Percentiles rank a stretch among this genome's conserved stretches.
Evolutionary conservation across 2,113 vertebrate genomes (phyloP).

Genomic region (Porphyrio hochstetteri): DNA sequence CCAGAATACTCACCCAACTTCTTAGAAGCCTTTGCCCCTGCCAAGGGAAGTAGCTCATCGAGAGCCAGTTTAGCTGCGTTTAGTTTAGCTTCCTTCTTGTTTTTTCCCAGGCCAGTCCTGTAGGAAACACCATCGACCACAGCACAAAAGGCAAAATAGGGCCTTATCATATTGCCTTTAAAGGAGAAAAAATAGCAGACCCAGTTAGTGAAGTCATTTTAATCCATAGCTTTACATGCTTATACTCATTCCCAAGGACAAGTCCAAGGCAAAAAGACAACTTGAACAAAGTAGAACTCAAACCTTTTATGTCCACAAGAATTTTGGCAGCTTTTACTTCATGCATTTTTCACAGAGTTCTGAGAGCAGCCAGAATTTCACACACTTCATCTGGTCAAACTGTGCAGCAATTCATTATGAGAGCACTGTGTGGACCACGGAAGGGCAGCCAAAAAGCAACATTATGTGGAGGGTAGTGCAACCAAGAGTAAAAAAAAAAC

Average conservation of each 20-base stretch:
- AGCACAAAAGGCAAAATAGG: constrained; percentile 92
- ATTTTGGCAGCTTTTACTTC: fast-evolving
- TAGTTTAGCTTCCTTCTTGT: constrained; percentile 87
- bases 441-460: background rate
- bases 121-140: constrained; percentile 87
- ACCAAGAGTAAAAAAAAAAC: background rate
- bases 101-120: constrained; percentile 87
- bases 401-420: background rate
- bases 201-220: background rate
- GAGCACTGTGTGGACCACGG: background rate
- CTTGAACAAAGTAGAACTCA: background rate
- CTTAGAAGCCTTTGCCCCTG: constrained; percentile 31
- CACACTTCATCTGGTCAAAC: background rate
- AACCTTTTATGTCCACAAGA: background rate
- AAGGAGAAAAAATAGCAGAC: background rate
- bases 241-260: background rate
- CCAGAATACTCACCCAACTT: constrained; percentile 69
- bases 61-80: constrained; percentile 88
- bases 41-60: constrained; percentile 78
- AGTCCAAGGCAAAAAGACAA: background rate
- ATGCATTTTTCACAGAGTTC: background rate
- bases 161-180: constrained; percentile 77
- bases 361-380: background rate
- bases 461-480: fast-evolving
- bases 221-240: background rate